Base-by-base conservation (phyloP, 1,140 invertebrate species). In the Orius insidiosus region DNA sequence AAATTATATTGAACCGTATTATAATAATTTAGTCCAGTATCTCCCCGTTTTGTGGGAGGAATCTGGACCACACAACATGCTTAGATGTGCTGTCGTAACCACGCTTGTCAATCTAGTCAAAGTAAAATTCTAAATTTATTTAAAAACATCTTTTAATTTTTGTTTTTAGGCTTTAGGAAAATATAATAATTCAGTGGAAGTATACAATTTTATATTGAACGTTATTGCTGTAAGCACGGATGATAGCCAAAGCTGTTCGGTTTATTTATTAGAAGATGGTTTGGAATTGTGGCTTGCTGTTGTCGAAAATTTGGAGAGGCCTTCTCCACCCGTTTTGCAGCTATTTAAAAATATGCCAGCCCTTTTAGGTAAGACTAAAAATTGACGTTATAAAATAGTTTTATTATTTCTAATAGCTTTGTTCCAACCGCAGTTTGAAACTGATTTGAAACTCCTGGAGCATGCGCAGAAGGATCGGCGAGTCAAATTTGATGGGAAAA, bases 221-320 rank as follows among this genome's bases (percentile, higher is more conserved):
- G 76, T 88, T 19, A 79, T 97, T 47, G 70, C 75, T 54, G 64
- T 85, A 48, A 79, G 80, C 49, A 89, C 86, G 1, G 81, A 90
- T 58, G 65, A 83, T 0, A 74, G 73, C 46, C 74, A 87, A 59
- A 73, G 75, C 32, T 78, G 76, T 10, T 80, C 89, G 59, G 76
- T 94, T 33, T 94, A 94, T 64, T 69, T 94, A 35, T 63, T 92
- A 51, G 89, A 95, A 63, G 90, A 97, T 65, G 88, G 85, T 0
- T 67, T 96, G 30, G 80, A 87, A 54, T 69, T 97, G 43, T 95
- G 90, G 88, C 65, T 80, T 41, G 76, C 78, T 3, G 72, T 88
- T 9, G 63, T 97, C 43, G 78, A 89, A 58, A 81, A 85, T 57
- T 70, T 79, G 1, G 68, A 78, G 1, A 57, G 60, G 0, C 62